These are phyloP conservation scores for Lucinisca nassula DNA, from an alignment of 2,888 invertebrate genomes.

Conservation along the genomic window DNA sequence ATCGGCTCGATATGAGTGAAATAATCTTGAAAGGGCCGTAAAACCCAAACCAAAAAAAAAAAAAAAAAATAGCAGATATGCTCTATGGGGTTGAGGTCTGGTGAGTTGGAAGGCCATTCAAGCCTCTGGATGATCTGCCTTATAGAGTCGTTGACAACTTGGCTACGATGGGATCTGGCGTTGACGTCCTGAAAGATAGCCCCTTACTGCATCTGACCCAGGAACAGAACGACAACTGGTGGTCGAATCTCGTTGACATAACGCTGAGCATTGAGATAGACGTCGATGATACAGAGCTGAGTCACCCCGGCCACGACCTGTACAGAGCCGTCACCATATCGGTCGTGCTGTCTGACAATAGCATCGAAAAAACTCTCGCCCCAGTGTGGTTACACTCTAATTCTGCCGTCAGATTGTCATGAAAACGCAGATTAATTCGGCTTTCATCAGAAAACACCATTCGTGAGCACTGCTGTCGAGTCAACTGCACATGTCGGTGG, in stretches of 20 bases:
- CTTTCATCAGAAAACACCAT: slow-evolving; percentile 4
- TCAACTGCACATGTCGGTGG: neutral
- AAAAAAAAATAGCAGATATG: too few relatives aligned
- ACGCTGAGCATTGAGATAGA: neutral
- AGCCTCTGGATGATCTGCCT: neutral
- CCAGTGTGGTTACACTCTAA: neutral
- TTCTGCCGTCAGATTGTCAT: neutral
- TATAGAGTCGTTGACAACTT: too few relatives aligned
- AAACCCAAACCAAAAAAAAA: too few relatives aligned
- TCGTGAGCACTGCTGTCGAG: neutral
- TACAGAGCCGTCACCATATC: neutral
- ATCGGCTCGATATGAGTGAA: too few relatives aligned
- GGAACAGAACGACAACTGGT: slow-evolving; percentile 4
- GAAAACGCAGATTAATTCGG: neutral
- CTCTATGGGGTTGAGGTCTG: neutral
- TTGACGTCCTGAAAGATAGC: slow-evolving; percentile 15
- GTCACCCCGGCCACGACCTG: neutral
- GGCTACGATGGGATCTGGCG: neutral
- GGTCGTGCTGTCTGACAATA: neutral
- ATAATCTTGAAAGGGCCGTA: too few relatives aligned
- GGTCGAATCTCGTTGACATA: neutral
- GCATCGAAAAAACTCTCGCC: neutral
- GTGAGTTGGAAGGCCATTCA: neutral
- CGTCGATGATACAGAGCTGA: slow-evolving; percentile 22
- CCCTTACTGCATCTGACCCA: neutral